Base-by-base conservation (phyloP, 2,113 vertebrate species). In the Gavia stellata region DNA sequence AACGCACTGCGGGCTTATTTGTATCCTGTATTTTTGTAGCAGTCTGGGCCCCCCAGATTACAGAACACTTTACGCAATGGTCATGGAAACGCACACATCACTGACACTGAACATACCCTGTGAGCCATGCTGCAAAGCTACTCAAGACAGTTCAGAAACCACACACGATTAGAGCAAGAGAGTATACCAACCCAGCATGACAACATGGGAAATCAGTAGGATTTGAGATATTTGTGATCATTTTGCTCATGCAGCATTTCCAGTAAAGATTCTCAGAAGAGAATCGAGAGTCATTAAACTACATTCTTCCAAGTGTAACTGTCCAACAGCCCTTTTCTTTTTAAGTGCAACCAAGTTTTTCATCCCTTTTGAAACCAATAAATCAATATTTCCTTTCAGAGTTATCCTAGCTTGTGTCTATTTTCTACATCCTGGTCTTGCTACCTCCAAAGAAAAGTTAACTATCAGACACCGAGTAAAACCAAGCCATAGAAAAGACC, bases 1-100 rank as follows among this genome's bases (percentile, higher is more conserved):
- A 14, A 58, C 1, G 3, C 9, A 5, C 10, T 24, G 4, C 8
- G 23, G 14, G 17, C 25, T 75, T 59, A 26, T 8, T 44, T 26
- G n/a, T n/a, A 49, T 7, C 56, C 36, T 9, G 0, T 19, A 65
- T 25, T 36, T 63, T 7, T 59, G 31, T 7, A 28, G 21, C 31
- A 23, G 17, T 14, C 47, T 49, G 65, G 28, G 36, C 9, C 12
- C 36, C 33, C 6, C 52, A 56, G 25, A 49, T 0, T 2, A 77
- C 10, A 75, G n/a, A n/a, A 12, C 16, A 3, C 14, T 55, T 34
- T 3, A 23, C 0, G 0, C 49, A 59, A 33, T 31, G 33, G 26
- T 34, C 47, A 79, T 2, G 18, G 81, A 81, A 89, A 87, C 19
- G 2, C 53, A 82, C 47, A 36, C 62, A 25, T 2, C 3, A 1